These are phyloP conservation scores for Mustela lutreola DNA, from an alignment of 2,113 vertebrate genomes.

Conservation along the genomic window DNA sequence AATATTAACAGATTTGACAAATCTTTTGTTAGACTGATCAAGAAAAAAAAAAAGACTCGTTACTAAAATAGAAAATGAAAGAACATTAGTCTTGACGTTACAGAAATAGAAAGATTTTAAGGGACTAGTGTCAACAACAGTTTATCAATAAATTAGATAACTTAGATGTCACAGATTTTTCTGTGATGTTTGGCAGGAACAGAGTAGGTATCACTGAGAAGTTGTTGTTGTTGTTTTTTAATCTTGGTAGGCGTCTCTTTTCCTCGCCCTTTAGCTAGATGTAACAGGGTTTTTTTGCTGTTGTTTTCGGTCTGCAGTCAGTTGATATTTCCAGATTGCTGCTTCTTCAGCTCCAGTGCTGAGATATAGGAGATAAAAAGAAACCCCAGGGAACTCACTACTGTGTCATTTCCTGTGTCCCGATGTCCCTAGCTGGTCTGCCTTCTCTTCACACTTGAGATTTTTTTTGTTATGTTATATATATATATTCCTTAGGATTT, in stretches of 20 bases:
- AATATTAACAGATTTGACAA: not conserved
- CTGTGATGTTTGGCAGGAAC: not conserved
- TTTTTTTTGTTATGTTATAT: not conserved
- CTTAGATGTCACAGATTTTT: not conserved
- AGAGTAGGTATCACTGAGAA: not conserved
- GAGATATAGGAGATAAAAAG: not conserved
- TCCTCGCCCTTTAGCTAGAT: not conserved
- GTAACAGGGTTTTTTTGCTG: not conserved
- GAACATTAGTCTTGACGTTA: not conserved
- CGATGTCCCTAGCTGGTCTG: not conserved
- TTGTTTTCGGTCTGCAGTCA: not conserved
- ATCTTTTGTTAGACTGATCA: not conserved
- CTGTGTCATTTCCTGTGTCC: not conserved
- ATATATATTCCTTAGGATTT: not conserved
- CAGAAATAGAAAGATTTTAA: not conserved
- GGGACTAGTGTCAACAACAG: not conserved
- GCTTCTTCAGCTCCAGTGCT: not conserved
- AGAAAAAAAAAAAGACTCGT: not conserved
- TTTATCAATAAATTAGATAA: not conserved
- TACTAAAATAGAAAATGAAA: constrained; percentile 4
- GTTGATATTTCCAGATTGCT: not conserved
- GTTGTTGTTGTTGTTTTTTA: no score
- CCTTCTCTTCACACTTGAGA: not conserved
- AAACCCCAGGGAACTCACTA: not conserved
- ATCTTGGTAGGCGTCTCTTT: not conserved